Evolutionary conservation across 2,113 vertebrate species (phyloP).

Genomic region (Rhynchomys soricoides): DNA sequence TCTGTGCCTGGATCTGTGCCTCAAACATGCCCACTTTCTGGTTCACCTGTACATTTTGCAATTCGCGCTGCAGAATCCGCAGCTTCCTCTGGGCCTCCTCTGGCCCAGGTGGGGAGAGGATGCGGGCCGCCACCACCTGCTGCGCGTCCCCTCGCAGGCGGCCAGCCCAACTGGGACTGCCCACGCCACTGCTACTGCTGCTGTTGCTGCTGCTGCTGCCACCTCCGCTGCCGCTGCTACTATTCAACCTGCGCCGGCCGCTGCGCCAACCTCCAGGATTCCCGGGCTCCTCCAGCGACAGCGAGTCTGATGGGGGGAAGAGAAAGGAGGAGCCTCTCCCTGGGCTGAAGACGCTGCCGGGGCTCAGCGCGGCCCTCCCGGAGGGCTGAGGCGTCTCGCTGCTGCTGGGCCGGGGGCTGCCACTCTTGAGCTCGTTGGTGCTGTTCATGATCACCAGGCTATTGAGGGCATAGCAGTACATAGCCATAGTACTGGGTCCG

Average conservation of each 20-base stretch:
- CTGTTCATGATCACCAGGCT: constrained; percentile 90
- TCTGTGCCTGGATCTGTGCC: constrained; percentile 94
- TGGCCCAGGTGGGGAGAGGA: constrained; percentile 47
- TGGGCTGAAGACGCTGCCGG: constrained; percentile 85
- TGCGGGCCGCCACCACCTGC: background rate
- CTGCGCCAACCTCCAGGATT: constrained; percentile 59
- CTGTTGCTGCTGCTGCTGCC: constrained; percentile 52
- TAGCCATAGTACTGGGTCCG: constrained; percentile 88
- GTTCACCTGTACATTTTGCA: constrained; percentile 96
- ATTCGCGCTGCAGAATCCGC: constrained; percentile 90
- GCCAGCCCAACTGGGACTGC: constrained; percentile 73
- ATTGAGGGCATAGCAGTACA: constrained; percentile 90
- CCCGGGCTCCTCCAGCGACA: constrained; percentile 82
- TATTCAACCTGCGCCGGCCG: constrained; percentile 85
- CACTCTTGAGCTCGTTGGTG: constrained; percentile 86
- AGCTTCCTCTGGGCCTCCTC: constrained; percentile 85
- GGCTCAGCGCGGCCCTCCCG: constrained; percentile 83
- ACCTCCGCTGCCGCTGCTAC: constrained; percentile 66
- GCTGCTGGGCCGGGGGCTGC: constrained; percentile 79
- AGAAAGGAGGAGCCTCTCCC: constrained; percentile 83
- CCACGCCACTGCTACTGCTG: constrained; percentile 58
- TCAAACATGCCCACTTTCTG: constrained; percentile 96
- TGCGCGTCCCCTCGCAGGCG: constrained; percentile 72
- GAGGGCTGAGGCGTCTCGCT: constrained; percentile 85
- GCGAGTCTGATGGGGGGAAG: constrained; percentile 85